These are phyloP conservation scores for Apodemia mormo DNA, from an alignment of 2,888 invertebrate genomes.

Conservation along the genomic window DNA sequence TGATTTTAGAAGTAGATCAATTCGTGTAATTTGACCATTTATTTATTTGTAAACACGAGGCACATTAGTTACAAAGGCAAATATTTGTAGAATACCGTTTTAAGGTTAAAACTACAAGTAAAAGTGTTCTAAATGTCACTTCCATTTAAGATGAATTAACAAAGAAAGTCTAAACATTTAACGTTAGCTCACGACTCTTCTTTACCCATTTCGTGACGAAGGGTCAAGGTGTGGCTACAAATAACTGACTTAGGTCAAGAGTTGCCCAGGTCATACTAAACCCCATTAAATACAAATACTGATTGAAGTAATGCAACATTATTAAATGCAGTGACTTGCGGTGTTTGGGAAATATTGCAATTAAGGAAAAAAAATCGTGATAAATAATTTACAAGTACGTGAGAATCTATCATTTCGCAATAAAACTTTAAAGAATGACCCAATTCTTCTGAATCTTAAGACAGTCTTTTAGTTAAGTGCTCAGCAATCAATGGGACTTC, in stretches of 20 bases:
- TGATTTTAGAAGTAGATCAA: no score
- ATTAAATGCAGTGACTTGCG: no score
- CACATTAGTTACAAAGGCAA: no score
- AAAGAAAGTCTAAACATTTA: constrained; percentile 22
- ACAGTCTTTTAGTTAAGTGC: no score
- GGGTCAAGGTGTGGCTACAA: constrained; percentile 59
- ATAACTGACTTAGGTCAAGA: constrained; percentile 37
- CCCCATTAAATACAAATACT: background rate
- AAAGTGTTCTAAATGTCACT: constrained; percentile 30
- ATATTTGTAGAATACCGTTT: background rate
- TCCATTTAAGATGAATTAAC: constrained; percentile 26
- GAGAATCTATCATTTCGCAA: background rate
- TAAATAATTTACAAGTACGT: background rate
- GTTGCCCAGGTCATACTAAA: background rate
- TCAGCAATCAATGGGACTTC: no score
- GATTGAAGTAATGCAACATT: background rate
- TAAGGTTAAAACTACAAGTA: constrained; percentile 21
- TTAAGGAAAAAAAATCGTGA: background rate
- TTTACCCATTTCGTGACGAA: constrained; percentile 62
- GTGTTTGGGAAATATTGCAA: background rate
- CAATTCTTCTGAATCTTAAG: background rate
- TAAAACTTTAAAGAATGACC: background rate
- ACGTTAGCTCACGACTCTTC: constrained; percentile 46
- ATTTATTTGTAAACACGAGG: no score
- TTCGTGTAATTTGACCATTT: no score